These are phyloP conservation scores for Idaea aversata DNA, from an alignment of 2,888 invertebrate species.

Conservation along the genomic window DNA sequence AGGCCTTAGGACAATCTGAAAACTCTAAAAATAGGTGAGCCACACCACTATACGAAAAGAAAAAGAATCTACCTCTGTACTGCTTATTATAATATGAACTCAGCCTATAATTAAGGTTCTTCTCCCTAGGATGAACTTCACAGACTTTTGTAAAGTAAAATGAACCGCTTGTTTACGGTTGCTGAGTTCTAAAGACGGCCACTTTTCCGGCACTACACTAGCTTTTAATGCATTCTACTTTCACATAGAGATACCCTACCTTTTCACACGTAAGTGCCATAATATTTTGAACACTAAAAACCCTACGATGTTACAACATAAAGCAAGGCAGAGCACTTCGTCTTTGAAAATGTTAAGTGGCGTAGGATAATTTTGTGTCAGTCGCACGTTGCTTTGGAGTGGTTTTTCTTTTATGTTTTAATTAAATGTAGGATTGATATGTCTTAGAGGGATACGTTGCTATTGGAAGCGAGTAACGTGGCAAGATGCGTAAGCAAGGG, in stretches of 20 bases:
- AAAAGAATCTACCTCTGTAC: no score
- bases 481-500: slow-evolving; percentile 82
- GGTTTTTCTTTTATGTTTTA: slow-evolving; percentile 8
- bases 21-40: no score
- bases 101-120: slow-evolving; percentile 11
- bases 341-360: slow-evolving; percentile 19
- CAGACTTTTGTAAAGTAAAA: slow-evolving; percentile 39
- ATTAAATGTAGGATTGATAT: slow-evolving; percentile 23
- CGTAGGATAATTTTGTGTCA: slow-evolving; percentile 19
- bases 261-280: slow-evolving; percentile 57
- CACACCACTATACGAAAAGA: no score
- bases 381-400: slow-evolving; percentile 6
- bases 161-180: slow-evolving; percentile 42
- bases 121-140: slow-evolving; percentile 30
- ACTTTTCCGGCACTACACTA: slow-evolving; percentile 47
- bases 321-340: slow-evolving; percentile 22
- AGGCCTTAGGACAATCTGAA: no score
- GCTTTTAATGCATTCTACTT: slow-evolving; percentile 52
- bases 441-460: slow-evolving; percentile 68
- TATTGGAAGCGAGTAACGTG: slow-evolving; percentile 81
- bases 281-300: slow-evolving; percentile 51
- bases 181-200: slow-evolving; percentile 46
- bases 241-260: slow-evolving; percentile 45
- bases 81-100: background rate
- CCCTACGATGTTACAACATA: slow-evolving; percentile 28